Conservation (phyloP, 2,888 invertebrate genomes). For the Amblyteles armatorius region DNA sequence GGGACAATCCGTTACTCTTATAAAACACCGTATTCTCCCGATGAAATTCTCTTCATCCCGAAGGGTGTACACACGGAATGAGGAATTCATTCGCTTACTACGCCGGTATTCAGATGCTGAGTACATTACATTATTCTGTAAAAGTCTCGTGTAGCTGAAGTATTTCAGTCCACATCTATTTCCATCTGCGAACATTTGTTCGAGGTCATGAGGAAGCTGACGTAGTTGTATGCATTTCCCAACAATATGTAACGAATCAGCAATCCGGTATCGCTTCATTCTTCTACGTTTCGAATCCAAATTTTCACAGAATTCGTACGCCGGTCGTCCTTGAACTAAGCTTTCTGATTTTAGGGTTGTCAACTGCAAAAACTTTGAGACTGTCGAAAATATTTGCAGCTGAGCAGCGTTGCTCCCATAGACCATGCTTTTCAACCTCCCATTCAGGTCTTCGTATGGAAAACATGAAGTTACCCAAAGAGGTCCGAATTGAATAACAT, state of each 20-base stretch:
- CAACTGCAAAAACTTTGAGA: slow-evolving; percentile 16
- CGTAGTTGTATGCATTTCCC: neutral
- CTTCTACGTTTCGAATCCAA: neutral
- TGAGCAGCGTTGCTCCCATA: slow-evolving; percentile 49
- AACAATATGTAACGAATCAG: neutral
- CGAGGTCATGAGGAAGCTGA: neutral
- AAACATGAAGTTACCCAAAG: slow-evolving; percentile 56
- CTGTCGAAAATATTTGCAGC: slow-evolving; percentile 44
- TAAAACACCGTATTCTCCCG: neutral
- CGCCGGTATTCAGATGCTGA: neutral
- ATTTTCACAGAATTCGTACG: slow-evolving; percentile 21
- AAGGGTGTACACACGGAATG: neutral
- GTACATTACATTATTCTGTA: neutral
- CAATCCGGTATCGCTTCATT: neutral
- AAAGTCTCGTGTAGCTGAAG: neutral
- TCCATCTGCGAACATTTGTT: neutral
- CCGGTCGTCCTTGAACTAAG: slow-evolving; percentile 4
- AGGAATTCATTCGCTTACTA: neutral
- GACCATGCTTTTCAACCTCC: slow-evolving; percentile 41
- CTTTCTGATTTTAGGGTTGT: slow-evolving; percentile 6
- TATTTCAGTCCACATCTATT: neutral
- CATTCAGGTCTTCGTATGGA: slow-evolving; percentile 57
- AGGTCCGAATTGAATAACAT: slow-evolving; percentile 46
- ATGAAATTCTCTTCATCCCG: neutral
- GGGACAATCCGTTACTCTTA: neutral